A percentile compares a stretch with the other conserved stretches of the same genome.
Evolutionary conservation across 1,140 invertebrate genomes (phyloP).

Genomic region (Drosophila teissieri): DNA sequence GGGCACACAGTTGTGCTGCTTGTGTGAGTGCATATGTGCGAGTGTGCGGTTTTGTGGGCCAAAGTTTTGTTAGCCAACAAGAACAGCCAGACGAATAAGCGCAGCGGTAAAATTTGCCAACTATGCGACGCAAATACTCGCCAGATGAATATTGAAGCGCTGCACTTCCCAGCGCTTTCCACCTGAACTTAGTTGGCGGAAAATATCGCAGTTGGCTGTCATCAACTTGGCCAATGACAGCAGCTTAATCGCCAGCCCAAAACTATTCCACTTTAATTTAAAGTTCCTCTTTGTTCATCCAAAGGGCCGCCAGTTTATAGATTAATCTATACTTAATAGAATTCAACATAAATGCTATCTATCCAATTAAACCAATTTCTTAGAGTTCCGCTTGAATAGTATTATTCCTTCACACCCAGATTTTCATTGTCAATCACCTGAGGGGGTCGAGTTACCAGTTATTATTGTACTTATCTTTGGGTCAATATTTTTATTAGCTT

Average conservation of each 20-base stretch:
- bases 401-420: too few relatives aligned
- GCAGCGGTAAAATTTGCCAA: conserved; percentile 29
- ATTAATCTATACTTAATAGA: too few relatives aligned
- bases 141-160: conserved; percentile 43
- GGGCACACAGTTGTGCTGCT: too few relatives aligned
- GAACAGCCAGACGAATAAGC: conserved; percentile 33
- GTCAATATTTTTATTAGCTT: conserved; percentile 9
- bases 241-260: conserved; percentile 1
- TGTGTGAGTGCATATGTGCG: not conserved
- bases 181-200: conserved; percentile 29
- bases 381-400: not conserved
- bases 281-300: too few relatives aligned
- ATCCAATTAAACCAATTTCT: too few relatives aligned
- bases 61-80: conserved; percentile 45
- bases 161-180: conserved; percentile 11
- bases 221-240: conserved; percentile 24
- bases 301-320: too few relatives aligned
- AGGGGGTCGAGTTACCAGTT: not conserved
- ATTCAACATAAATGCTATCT: too few relatives aligned
- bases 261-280: conserved; percentile 4
- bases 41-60: conserved; percentile 28
- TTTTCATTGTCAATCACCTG: not conserved
- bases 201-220: conserved; percentile 21
- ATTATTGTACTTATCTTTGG: conserved; percentile 10
- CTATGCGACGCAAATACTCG: conserved; percentile 35